Base-by-base conservation (phyloP, 2,113 vertebrate genomes). In the Elachura formosa region DNA sequence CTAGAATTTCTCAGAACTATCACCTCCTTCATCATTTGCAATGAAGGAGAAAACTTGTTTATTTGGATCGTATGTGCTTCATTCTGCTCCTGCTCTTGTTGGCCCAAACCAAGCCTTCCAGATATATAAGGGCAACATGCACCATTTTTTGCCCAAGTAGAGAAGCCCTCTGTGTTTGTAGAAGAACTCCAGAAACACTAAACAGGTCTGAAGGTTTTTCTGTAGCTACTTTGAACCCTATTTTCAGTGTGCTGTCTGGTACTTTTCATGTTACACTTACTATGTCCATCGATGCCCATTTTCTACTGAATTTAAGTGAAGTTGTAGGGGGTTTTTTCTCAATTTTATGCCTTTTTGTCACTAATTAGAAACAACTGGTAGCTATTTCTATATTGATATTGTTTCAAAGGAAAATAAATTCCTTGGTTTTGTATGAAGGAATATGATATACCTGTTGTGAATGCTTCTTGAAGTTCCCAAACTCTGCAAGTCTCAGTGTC, bases 121-220 rank as follows among this genome's bases (percentile, higher is more conserved):
- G 34, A 33, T 56, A 25, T 0, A 2, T 11, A 29, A 56, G 52
- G 17, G 45, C 2, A 17, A 58, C 3, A 4, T 23, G 31, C 26
- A 43, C 24, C 10, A 19, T 46, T 17, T 17, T 92, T 64, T 73
- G 6, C 19, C 55, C 20, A 73, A 48, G 36, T 12, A 52, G 46
- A 31, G 48, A 40, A 64, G 18, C 1, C 0, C 16, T 72, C 18
- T 61, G 8, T 79, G 55, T 64, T 84, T 93, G 15, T 28, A 56
- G 49, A 61, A 48, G 36, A 75, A 8, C 23, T 72, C n/a, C 46
- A 43, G 1, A 0, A 58, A 43, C 6, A 22, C n/a, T 63, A 63
- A 84, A 17, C 68, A 7, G 1, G 1, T 55, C 41, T 81, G 73
- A 22, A 63, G 12, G 19, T 5, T 51, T 81, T 74, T 67, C 33